Evolutionary conservation across 2,888 invertebrate species (phyloP), one percentile per base, ranked within the genome.

Genomic region (Stenichneumon culpator): DNA sequence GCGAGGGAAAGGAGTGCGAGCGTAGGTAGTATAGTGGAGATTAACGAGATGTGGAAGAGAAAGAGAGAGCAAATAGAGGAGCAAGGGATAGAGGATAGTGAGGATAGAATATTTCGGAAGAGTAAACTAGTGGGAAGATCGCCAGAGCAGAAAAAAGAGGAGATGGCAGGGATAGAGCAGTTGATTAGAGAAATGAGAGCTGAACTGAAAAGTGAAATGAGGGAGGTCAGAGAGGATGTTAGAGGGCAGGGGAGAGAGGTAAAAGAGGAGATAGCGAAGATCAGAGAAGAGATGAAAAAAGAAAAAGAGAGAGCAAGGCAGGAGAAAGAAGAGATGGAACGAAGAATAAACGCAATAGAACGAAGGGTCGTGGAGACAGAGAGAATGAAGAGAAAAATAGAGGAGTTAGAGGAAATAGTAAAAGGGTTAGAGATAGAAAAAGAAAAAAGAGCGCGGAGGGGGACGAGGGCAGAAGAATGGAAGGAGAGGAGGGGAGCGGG

Each of bases 21-120:
- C n/a, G n/a, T n/a, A n/a, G n/a, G n/a, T n/a, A n/a, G 5, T 36
- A 6, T 54, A 6, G 11, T 2, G 11, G 36, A 36, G 16, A 16
- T 70, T 14, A 52, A 2, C 2, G 52, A 54, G 6, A 11, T 57
- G 25, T 78, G 68, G 68, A 69, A 78, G 6, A 60, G 57, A 14
- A 78, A 69, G 14, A 69, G 68, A 19, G 78, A 19, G 22, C 39
- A 25, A 14, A 3, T 14, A 44, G 57, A 54, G 54, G 25, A 60
- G 0, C 57, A 22, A 25, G 57, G 25, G 7, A 36, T 22, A 44
- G 19, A n/a, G 22, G 28, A 68, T 0, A 32, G n/a, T 16, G 39
- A 54, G 22, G n/a, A 67, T 6, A 7, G 16, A 6, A n/a, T 25
- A 16, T 75, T 75, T n/a, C 19, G 19, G 19, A 67, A n/a, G 28